phyloP scores from a whole-genome alignment of 1,140 invertebrate genomes.

The Dendrolimus kikuchii region DNA sequence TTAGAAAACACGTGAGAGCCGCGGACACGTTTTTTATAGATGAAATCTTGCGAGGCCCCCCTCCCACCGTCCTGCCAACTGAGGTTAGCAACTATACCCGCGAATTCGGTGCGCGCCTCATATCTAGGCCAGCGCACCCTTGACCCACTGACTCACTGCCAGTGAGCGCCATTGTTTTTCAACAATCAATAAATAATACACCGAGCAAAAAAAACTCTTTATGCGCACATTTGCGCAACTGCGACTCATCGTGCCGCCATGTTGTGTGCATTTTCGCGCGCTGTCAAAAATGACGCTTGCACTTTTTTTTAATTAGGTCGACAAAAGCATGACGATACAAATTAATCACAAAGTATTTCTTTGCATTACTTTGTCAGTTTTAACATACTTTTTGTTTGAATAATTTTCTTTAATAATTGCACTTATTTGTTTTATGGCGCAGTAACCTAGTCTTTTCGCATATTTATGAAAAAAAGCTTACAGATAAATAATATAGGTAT shows the following conservation, averaged over 20 bases:
- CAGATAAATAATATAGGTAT: too few relatives aligned
- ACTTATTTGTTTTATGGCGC: too few relatives aligned
- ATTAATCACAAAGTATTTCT: too few relatives aligned
- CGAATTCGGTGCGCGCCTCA: slow-evolving; percentile 59
- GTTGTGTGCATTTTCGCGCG: slow-evolving; percentile 37
- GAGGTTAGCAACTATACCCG: slow-evolving; percentile 63
- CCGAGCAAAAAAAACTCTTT: slow-evolving; percentile 41
- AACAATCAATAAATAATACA: slow-evolving; percentile 71
- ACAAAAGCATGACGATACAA: too few relatives aligned
- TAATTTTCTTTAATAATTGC: too few relatives aligned
- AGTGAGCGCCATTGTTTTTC: slow-evolving; percentile 64
- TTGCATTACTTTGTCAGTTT: too few relatives aligned
- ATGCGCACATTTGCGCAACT: slow-evolving; percentile 54
- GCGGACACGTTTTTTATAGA: too few relatives aligned
- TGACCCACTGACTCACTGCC: slow-evolving; percentile 68
- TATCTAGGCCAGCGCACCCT: slow-evolving; percentile 61
- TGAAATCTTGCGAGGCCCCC: slow-evolving; percentile 10
- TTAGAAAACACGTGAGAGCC: too few relatives aligned
- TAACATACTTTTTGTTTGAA: too few relatives aligned
- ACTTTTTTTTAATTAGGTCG: slow-evolving; percentile 16
- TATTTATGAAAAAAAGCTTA: too few relatives aligned
- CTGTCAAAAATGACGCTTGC: slow-evolving; percentile 24
- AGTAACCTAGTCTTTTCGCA: too few relatives aligned
- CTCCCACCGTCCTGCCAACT: slow-evolving; percentile 29
- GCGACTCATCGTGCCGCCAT: slow-evolving; percentile 34